Base-by-base conservation (phyloP, 92 coral and sea anemone genomes). In the Palythoa grandis region DNA sequence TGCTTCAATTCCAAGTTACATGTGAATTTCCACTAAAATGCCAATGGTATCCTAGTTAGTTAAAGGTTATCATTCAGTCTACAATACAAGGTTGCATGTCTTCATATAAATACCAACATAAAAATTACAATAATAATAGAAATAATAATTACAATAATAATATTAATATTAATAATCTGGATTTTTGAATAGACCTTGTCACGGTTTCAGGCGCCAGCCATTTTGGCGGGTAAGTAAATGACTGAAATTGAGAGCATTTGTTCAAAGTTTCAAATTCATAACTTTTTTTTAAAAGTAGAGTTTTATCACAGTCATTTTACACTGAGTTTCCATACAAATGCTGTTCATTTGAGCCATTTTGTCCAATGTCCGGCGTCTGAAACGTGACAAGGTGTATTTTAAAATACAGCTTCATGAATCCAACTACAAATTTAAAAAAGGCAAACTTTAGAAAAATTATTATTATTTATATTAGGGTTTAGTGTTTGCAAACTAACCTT, bases 401-500 rank as follows among this genome's bases (percentile, higher is more conserved):
- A 40, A 40, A 40, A 40, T 40, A 40, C 47, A 40, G 47, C 47
- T 40, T 57, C 63, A 57, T 57, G 63, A 3, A 57, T 57, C 63
- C 17, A 57, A 57, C 63, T 10, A 57, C 63, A 57, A 57, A 57
- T 19, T 57, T 57, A 57, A 57, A 57, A 19, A 57, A 57, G 0
- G 19, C 15, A 11, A 57, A 57, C 19, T 57, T 57, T 57, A 57
- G 10, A 57, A 57, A 11, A 57, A 3, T 57, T 57, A 57, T 57
- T 13, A 57, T 57, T 57, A 57, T 57, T 57, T 57, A 57, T 57
- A 57, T 57, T 57, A 11, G 63, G 19, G 63, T 57, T 57, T 57
- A 40, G 63, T 57, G 63, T 57, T 57, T 57, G 63, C 63, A 65
- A 23, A 65, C 70, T 65, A 23, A 65, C 70, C 70, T 65, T 65